Evolutionary conservation across 2,797 vertebrate species (phyloP), one percentile per base, ranked within the genome.

Genomic region (Distichodus sexfasciatus): DNA sequence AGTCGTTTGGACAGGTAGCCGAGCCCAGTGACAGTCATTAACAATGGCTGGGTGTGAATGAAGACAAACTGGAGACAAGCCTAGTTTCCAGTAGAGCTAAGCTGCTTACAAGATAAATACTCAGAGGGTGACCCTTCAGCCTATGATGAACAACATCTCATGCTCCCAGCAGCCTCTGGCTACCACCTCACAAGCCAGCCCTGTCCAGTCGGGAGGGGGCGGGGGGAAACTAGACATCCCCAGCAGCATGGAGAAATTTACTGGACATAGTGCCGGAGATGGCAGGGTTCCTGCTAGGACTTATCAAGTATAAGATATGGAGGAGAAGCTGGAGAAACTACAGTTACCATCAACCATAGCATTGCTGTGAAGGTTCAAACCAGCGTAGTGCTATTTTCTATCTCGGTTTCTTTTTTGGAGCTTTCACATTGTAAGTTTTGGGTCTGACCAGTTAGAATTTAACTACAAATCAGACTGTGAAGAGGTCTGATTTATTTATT

Each of bases 301-400:
- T 40, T 19, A 11, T 24, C 46, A 44, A 43, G 31, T 17, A 41
- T 14, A 68, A 40, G 17, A 51, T 15, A 2, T 91, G 83, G 89
- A 87, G 21, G 12, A 38, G 33, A 57, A 38, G 11, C 33, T 12
- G 6, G 26, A 24, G 68, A 92, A 75, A 46, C 90, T 89, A 67
- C 90, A 90, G 84, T 91, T 89, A 81, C 87, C 88, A 86, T 91
- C 90, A 26, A 91, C 89, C 91, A 92, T 82, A 7, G 43, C 21
- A 21, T 61, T 33, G 4, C 21, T 2, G 40, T 10, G 21, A 23
- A 23, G 14, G 3, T 8, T 11, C n/a, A n/a, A n/a, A n/a, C n/a
- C n/a, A n/a, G n/a, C n/a, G n/a, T n/a, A n/a, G n/a, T n/a, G n/a
- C n/a, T n/a, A n/a, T n/a, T n/a, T n/a, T n/a, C n/a, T n/a, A n/a